Evolutionary conservation across 30 jellyfish, hydroid and myxozoan genomes (phyloP).

Genomic region (Aurelia sp.): DNA sequence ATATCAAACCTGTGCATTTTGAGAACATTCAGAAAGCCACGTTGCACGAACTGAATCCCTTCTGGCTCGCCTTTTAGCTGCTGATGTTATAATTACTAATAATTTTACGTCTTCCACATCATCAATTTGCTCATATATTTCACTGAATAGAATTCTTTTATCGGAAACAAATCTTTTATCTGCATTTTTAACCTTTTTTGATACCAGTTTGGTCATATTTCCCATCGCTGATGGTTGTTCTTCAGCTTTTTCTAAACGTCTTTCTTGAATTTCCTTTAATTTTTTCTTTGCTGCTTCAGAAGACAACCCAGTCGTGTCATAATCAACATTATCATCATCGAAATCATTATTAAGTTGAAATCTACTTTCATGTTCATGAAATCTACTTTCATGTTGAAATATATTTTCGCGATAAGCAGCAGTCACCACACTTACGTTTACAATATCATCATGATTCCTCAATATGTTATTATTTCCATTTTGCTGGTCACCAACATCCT

Average conservation of each 20-base stretch:
- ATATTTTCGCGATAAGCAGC: no score
- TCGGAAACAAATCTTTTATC: constrained; percentile 55
- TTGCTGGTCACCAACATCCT: neutral
- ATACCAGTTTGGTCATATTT: constrained; percentile 7
- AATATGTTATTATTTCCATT: neutral
- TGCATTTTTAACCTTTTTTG: constrained; percentile 39
- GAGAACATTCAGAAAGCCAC: constrained; percentile 70
- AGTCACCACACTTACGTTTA: no score
- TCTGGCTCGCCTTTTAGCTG: constrained; percentile 59
- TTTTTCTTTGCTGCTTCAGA: neutral
- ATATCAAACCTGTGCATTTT: constrained; percentile 17
- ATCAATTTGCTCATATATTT: constrained; percentile 62
- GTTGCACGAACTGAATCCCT: constrained; percentile 75
- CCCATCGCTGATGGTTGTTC: constrained; percentile 56
- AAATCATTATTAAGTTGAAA: neutral
- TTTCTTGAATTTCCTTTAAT: neutral
- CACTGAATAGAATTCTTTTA: constrained; percentile 64
- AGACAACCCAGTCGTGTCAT: neutral
- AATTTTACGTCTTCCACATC: constrained; percentile 41
- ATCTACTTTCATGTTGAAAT: neutral
- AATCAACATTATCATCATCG: neutral
- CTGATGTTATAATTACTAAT: constrained; percentile 65
- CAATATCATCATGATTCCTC: constrained; percentile 1
- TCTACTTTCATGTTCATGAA: neutral
- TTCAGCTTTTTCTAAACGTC: constrained; percentile 8